Evolutionary conservation across 2,797 vertebrate genomes (phyloP), one percentile per base, ranked within the genome.

Genomic region (Esox lucius): DNA sequence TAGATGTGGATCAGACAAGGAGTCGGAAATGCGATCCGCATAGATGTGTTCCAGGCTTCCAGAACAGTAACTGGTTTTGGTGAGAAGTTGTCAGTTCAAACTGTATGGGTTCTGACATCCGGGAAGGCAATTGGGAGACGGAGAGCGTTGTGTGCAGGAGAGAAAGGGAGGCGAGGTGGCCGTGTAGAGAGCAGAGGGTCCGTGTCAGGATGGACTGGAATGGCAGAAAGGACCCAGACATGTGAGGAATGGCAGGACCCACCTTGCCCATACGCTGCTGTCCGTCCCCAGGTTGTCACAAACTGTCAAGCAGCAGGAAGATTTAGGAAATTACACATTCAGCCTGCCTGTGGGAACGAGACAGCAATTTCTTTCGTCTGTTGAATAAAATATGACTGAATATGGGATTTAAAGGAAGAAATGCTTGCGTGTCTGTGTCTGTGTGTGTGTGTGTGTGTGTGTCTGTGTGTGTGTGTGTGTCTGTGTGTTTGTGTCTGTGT

Each of bases 381-480:
- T 73, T 93, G 88, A 93, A 93, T 93, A 91, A 93, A 92, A 92
- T 93, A 87, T 92, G 91, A 92, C 86, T 92, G 89, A 90, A 90
- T 15, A 79, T 86, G 70, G 79, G 83, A 82, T 87, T 87, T 84
- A 84, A 89, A 76, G 79, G 81, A 77, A 87, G 78, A 82, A 79
- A 22, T 72, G 65, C 31, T 19, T 69, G 71, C 70, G 9, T 31
- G 56, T 71, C 31, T 39, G 48, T 66, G 31, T 1, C 11, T 51
- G 51, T 46, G 65, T 68, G 53, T 39, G 24, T 72, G 53, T 28
- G 49, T 75, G 80, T 77, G 79, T 75, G 68, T 80, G 82, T 77
- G 80, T 72, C 73, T 74, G 77, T 74, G 28, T 80, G 79, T 31
- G 33, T 59, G 22, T 12, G 24, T 28, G 48, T 12, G 46, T n/a